A percentile compares a stretch with the other conserved stretches of the same genome.
phyloP scores from a whole-genome alignment of 2,797 vertebrate genomes.

The Falco columbarius region DNA sequence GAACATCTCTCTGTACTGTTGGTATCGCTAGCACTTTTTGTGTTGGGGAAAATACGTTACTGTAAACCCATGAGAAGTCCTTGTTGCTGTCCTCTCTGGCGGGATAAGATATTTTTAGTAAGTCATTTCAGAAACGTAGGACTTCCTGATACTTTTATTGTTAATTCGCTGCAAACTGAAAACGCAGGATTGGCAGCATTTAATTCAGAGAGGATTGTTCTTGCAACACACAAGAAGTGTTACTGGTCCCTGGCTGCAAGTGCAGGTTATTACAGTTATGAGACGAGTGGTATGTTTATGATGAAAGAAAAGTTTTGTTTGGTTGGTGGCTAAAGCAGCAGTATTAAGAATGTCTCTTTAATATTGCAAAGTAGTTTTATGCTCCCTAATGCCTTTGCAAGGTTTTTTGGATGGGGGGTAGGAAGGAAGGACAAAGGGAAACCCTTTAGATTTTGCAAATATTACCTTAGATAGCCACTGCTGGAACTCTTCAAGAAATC shows the following conservation, averaged over 20 bases:
- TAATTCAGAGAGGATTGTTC: not conserved
- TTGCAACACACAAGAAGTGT: accelerated
- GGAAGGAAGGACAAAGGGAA: constrained; percentile 39
- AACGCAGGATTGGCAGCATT: not conserved
- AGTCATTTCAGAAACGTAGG: not conserved
- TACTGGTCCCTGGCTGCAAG: not conserved
- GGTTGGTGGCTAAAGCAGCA: not conserved
- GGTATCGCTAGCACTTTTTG: not conserved
- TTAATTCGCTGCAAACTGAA: not conserved
- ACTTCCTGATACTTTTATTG: constrained; percentile 1
- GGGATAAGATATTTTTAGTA: constrained; percentile 25
- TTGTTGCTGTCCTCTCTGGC: not conserved
- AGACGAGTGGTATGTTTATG: not conserved
- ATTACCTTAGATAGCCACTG: not conserved
- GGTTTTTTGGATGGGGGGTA: not conserved
- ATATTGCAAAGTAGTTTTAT: accelerated
- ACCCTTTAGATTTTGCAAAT: constrained; percentile 1
- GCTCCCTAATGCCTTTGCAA: not conserved
- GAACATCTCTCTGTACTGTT: not conserved
- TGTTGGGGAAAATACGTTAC: not conserved
- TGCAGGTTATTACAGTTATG: not conserved
- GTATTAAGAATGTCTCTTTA: not conserved
- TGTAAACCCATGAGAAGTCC: not conserved
- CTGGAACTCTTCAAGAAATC: not conserved
- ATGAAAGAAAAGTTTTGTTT: not conserved